Base-by-base conservation (phyloP, 2,113 vertebrate species). In the Ochotona curzoniae region DNA sequence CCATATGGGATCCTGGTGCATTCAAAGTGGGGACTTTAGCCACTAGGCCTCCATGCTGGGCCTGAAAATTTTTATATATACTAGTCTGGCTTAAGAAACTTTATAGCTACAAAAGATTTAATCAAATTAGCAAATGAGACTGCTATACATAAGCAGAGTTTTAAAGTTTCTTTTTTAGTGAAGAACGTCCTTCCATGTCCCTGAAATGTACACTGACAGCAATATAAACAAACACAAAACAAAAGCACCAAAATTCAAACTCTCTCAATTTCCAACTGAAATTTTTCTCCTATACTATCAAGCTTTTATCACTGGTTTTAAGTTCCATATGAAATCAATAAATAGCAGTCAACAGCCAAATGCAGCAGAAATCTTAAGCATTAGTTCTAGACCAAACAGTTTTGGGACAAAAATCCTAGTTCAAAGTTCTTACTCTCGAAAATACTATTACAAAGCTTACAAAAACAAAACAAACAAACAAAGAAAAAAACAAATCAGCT, bases 301-400 rank as follows among this genome's bases (percentile, higher is more conserved):
- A 8, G 23, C 35, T 92, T 83, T 67, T 54, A 71, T 60, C 10
- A 61, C n/a, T 6, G 8, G 14, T 74, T 86, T 70, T 87, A 47
- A 81, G n/a, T 61, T 93, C 38, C 18, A 71, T 9, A 14, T 17
- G 23, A 18, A 75, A 23, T 64, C 63, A 82, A 54, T 63, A 85
- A 93, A 85, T 9, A 67, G 73, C 54, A 61, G 25, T 83, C 74
- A 81, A n/a, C 79, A 94, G 44, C n/a, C 5, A 32, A 85, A 91
- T 66, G 28, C 15, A 81, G 66, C n/a, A 92, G 84, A 90, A 80
- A 67, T 9, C 6, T 70, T 83, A 92, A 87, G 60, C 88, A 79
- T 84, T 69, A 81, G 54, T 14, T 89, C 23, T 44, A 12, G 18
- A 11, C 30, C 64, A 26, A 74, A 14, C 26, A 75, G 30, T 83